Conservation (phyloP, 2,797 vertebrate species). For the Naso thynnoides region DNA sequence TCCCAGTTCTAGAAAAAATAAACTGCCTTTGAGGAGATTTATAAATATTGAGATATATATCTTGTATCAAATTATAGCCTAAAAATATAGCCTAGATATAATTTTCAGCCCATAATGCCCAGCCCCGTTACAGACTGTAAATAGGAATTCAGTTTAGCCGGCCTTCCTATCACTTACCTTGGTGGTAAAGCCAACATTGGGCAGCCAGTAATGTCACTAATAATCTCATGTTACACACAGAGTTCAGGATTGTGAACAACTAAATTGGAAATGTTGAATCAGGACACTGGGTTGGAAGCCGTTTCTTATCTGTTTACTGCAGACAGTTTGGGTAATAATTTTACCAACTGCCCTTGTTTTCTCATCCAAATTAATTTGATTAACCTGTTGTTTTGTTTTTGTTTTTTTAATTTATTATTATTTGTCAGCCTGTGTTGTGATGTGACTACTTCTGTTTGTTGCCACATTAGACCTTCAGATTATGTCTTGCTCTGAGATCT, state of each 20-base stretch:
- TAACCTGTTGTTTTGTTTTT: not conserved
- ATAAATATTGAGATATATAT: too few species aligned
- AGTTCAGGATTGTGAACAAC: rapidly evolving
- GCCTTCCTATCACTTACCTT: not conserved
- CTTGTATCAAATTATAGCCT: too few species aligned
- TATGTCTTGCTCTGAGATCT: not conserved
- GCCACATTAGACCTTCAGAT: not conserved
- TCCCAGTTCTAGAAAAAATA: too few species aligned
- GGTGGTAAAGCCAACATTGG: not conserved
- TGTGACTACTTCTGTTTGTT: not conserved
- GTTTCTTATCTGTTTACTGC: not conserved
- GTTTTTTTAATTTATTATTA: not conserved
- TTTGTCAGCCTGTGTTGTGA: not conserved
- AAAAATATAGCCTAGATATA: too few species aligned
- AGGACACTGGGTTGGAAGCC: not conserved
- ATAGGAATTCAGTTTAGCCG: too few species aligned
- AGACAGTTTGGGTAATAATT: not conserved
- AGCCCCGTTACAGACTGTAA: too few species aligned
- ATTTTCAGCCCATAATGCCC: too few species aligned
- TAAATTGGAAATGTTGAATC: not conserved
- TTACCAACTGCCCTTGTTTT: not conserved
- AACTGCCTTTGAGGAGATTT: too few species aligned
- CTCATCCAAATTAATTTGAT: not conserved
- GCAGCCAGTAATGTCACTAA: not conserved
- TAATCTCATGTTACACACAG: not conserved